Percentiles rank a stretch among this genome's conserved stretches.
These are phyloP conservation scores for Nothocercus julius DNA, from an alignment of 2,113 vertebrate species.

Conservation along the genomic window DNA sequence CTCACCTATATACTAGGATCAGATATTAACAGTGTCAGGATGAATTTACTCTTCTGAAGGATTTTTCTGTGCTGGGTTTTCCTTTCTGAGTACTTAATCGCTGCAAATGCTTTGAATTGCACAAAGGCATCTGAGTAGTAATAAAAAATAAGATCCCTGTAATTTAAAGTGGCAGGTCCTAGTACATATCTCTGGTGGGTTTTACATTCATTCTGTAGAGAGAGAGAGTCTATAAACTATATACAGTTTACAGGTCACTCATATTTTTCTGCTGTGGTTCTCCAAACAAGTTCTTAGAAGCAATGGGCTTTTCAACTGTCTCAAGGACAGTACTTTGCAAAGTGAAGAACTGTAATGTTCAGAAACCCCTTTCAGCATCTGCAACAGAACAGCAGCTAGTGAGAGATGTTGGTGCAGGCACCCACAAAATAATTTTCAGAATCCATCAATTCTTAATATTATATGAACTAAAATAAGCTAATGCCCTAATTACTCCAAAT, in stretches of 20 bases:
- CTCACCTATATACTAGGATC: not conserved
- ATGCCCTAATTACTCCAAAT: not conserved
- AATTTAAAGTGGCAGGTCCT: not conserved
- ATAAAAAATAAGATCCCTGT: not conserved
- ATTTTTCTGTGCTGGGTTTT: not conserved
- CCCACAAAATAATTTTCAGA: not conserved
- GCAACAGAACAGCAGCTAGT: not conserved
- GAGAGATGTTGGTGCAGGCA: not conserved
- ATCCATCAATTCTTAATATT: not conserved
- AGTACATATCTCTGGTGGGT: not conserved
- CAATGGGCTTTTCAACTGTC: not conserved
- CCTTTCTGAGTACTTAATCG: not conserved
- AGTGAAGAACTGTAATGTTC: not conserved
- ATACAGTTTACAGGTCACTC: not conserved
- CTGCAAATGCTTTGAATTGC: not conserved
- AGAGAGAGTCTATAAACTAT: not conserved
- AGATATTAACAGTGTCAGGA: not conserved
- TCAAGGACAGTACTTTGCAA: not conserved
- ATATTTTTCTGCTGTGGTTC: rapidly evolving
- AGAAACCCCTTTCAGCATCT: not conserved
- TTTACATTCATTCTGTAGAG: not conserved
- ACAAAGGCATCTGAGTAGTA: not conserved
- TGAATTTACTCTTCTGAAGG: not conserved
- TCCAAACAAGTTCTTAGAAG: not conserved
- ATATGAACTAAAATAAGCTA: not conserved